Conservation (phyloP, 1,140 invertebrate species). For the Nixonia krombeini region DNA sequence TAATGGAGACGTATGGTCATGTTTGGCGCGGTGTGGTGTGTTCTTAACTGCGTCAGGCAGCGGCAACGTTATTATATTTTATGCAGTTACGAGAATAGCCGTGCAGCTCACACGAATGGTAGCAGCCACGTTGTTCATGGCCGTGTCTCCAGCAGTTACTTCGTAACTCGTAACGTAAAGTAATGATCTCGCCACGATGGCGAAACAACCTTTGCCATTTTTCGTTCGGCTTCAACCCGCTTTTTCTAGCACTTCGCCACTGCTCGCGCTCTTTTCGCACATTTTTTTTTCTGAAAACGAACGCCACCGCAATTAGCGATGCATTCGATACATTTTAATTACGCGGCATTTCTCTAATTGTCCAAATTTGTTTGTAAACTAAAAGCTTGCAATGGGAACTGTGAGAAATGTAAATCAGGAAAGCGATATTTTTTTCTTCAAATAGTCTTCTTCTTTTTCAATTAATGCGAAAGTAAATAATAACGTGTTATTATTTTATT, state of each 20-base stretch:
- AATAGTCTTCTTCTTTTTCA: too few relatives aligned
- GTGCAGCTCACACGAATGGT: slow-evolving; percentile 37
- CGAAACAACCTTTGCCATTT: slow-evolving; percentile 33
- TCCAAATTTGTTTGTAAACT: too few relatives aligned
- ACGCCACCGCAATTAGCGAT: too few relatives aligned
- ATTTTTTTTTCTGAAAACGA: too few relatives aligned
- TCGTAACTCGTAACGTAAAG: slow-evolving; percentile 44
- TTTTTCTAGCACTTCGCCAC: neutral
- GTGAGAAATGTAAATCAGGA: too few relatives aligned
- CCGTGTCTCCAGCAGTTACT: slow-evolving; percentile 47
- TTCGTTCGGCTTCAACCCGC: slow-evolving; percentile 11
- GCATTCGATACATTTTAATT: too few relatives aligned
- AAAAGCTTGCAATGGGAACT: too few relatives aligned
- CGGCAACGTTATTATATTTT: slow-evolving; percentile 45
- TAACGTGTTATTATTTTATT: too few relatives aligned
- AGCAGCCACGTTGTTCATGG: slow-evolving; percentile 41
- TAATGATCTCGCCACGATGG: slow-evolving; percentile 31
- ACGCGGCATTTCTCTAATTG: too few relatives aligned
- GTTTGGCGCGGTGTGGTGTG: slow-evolving; percentile 21
- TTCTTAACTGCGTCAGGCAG: slow-evolving; percentile 35
- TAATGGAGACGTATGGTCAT: slow-evolving; percentile 36
- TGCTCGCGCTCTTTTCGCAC: neutral
- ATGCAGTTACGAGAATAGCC: slow-evolving; percentile 43
- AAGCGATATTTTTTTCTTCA: too few relatives aligned
- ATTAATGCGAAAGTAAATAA: too few relatives aligned